Base-by-base conservation (phyloP, 2,797 vertebrate species). In the Channallabes apus region DNA sequence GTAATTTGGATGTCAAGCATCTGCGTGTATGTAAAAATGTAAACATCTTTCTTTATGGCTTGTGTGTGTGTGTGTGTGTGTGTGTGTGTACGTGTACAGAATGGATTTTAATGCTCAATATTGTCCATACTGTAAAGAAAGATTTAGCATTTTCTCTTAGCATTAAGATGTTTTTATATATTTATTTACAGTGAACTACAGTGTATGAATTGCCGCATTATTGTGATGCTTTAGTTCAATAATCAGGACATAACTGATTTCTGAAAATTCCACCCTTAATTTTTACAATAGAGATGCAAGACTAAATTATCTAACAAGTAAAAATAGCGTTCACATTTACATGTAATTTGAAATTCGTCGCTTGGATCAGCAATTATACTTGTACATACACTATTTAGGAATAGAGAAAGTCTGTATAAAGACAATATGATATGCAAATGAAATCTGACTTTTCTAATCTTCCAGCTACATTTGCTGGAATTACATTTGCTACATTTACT, bases 1-100 rank as follows among this genome's bases (percentile, higher is more conserved):
- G 86, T 88, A 88, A 88, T 88, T 89, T 89, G 71, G 85, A 87
- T 87, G 88, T 87, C 87, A 84, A 83, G 64, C 9, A 22, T 62
- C 35, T 86, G 29, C 29, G 58, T 35, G 73, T 78, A 68, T 80
- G 78, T 59, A 69, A 77, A 80, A 73, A 89, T 83, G 83, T 89
- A 84, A 87, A 87, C 88, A 84, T 76, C 61, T 4, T 3, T 54
- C 61, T 56, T 64, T 67, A 71, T 80, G 32, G 83, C 80, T 82
- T 87, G 77, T 6, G 6, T 81, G n/a, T 78, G 71, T 77, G 32
- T 72, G 4, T 54, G 17, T 68, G 65, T 68, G 77, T 6, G 6
- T 81, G n/a, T 78, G 71, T 77, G 32, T 72, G 4, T 54, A 9
- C 35, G 65, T 68, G 65, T 17, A 35, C 35, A 14, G 71, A 4